phyloP scores from a whole-genome alignment of 1,140 invertebrate genomes.

The Lasioglossum albipes region DNA sequence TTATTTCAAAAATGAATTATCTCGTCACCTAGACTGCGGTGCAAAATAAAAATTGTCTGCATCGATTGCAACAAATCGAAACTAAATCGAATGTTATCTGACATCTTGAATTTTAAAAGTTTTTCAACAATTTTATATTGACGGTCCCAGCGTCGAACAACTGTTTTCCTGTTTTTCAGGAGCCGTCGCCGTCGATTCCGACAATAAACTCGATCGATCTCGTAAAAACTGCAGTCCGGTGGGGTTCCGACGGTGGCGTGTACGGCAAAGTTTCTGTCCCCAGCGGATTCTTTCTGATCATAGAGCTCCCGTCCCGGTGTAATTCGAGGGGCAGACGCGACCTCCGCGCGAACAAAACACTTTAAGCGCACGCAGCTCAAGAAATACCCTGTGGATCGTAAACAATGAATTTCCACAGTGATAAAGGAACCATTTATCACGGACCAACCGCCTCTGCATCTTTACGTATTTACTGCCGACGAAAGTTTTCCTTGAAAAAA shows the following conservation, averaged over 20 bases:
- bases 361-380: not conserved
- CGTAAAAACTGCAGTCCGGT: conserved; percentile 12
- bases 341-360: conserved; percentile 16
- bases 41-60: too few species aligned
- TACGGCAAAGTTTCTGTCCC: conserved; percentile 13
- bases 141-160: not conserved
- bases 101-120: too few species aligned
- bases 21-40: too few species aligned
- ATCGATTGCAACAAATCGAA: too few species aligned
- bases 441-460: too few species aligned
- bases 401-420: not conserved
- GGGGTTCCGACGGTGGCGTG: too few species aligned
- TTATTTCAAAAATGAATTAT: too few species aligned
- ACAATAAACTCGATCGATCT: conserved; percentile 13
- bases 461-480: too few species aligned
- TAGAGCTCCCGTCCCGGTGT: conserved; percentile 7
- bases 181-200: not conserved
- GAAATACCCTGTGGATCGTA: not conserved
- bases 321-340: conserved; percentile 28
- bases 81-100: too few species aligned
- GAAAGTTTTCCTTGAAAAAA: too few species aligned
- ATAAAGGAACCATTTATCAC: not conserved
- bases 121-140: too few species aligned
- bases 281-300: conserved; percentile 23
- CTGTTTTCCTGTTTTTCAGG: not conserved